Evolutionary conservation across 2,797 vertebrate species (phyloP), one percentile per base, ranked within the genome.

Genomic region (Helarctos malayanus): DNA sequence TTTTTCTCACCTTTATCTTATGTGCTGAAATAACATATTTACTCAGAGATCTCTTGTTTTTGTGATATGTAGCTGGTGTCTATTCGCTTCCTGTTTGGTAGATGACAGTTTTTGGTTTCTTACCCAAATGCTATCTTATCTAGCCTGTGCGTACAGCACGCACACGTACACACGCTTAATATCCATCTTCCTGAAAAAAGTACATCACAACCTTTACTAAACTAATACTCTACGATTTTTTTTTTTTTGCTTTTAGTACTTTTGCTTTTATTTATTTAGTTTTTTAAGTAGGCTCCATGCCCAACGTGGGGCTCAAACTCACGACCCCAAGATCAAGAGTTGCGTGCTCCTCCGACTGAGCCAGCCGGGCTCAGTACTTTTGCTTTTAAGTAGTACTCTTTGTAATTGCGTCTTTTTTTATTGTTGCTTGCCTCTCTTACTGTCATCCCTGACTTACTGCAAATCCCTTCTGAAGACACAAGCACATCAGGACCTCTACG

Each of bases 281-380:
- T 10, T 68, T 68, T 68, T 11, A 68, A 68, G 9, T 21, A 35
- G 65, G n/a, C 18, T 68, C n/a, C 2, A 10, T 21, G n/a, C n/a
- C 65, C 9, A 35, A 19, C 18, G 8, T 68, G n/a, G n/a, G 18
- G 65, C n/a, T 68, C n/a, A 2, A 11, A 35, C 65, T 19, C 65
- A 68, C 9, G n/a, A 35, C 65, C n/a, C n/a, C 9, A 3, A 68
- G 18, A 21, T 68, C 18, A 68, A 68, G n/a, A 10, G 32, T 35
- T 4, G 18, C 16, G n/a, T 3, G 8, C n/a, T 68, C n/a, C n/a
- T 5, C n/a, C 4, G 0, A 68, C n/a, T 4, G 18, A 68, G 18
- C 63, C n/a, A 68, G 16, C n/a, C n/a, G 4, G n/a, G 65, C 9
- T 21, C n/a, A 68, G 65, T 35, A 68, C 65, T 35, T 68, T 21